phyloP scores from a whole-genome alignment of 1,140 invertebrate species.

The Antheraea mylitta region DNA sequence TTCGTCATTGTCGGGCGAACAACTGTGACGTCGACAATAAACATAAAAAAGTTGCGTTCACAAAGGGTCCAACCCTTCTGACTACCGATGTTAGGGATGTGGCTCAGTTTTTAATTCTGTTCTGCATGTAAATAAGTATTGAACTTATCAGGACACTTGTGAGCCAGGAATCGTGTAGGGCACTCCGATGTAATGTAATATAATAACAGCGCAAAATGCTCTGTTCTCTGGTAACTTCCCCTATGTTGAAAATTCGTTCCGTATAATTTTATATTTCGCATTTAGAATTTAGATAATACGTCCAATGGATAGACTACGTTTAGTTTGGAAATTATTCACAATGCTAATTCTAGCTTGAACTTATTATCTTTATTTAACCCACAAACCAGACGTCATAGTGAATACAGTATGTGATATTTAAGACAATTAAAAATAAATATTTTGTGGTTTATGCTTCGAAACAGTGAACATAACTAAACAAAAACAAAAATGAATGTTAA shows the following conservation, averaged over 20 bases:
- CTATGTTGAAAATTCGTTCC: conserved; percentile 24
- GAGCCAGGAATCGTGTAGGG: conserved; percentile 59
- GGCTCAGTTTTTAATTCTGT: conserved; percentile 69
- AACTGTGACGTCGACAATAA: conserved; percentile 47
- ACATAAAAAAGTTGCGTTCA: conserved; percentile 53
- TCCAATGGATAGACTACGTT: too few relatives aligned
- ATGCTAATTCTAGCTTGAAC: too few relatives aligned
- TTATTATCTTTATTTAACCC: too few relatives aligned
- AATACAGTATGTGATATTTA: too few relatives aligned
- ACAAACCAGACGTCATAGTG: too few relatives aligned
- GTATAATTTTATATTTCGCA: conserved; percentile 14
- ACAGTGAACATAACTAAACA: too few relatives aligned
- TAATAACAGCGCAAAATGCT: conserved; percentile 72
- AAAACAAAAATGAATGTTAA: too few relatives aligned
- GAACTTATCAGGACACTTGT: conserved; percentile 76
- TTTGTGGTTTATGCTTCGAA: too few relatives aligned
- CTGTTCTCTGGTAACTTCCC: conserved; percentile 14
- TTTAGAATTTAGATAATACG: too few relatives aligned
- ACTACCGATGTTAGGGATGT: conserved; percentile 62
- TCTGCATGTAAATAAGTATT: conserved; percentile 76
- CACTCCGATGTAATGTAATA: too few relatives aligned
- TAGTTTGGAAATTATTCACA: too few relatives aligned
- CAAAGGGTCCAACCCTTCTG: conserved; percentile 74
- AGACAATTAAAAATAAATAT: too few relatives aligned
- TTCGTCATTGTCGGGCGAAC: conserved; percentile 22